Conservation (phyloP, 2,888 invertebrate species). For the Tigriopus californicus region DNA sequence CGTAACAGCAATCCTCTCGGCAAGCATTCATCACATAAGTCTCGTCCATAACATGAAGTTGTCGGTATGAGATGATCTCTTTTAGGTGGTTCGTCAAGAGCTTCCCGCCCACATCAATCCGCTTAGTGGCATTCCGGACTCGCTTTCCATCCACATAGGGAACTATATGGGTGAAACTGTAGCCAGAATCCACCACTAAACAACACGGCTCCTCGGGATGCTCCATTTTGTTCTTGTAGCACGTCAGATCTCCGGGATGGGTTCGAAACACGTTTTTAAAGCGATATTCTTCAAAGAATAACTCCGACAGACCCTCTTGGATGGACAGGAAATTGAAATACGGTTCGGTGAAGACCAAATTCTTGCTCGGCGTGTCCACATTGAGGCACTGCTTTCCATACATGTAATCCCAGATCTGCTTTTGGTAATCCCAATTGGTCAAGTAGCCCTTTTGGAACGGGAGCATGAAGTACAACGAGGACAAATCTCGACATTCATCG, state of each 20-base stretch:
- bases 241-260: slow-evolving; percentile 29
- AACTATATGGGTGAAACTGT: slow-evolving; percentile 82
- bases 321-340: slow-evolving; percentile 76
- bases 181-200: slow-evolving; percentile 79
- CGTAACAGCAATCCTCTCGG: slow-evolving; percentile 92
- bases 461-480: slow-evolving; percentile 77
- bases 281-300: slow-evolving; percentile 93
- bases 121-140: slow-evolving; percentile 45
- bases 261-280: slow-evolving; percentile 59
- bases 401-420: slow-evolving; percentile 86
- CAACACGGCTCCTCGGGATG: slow-evolving; percentile 40
- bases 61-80: slow-evolving; percentile 82
- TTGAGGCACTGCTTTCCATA: slow-evolving; percentile 68
- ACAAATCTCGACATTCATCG: slow-evolving; percentile 86
- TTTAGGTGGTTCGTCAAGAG: slow-evolving; percentile 91
- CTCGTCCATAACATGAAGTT: slow-evolving; percentile 95
- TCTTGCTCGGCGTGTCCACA: slow-evolving; percentile 53
- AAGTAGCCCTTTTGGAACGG: slow-evolving; percentile 69
- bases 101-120: slow-evolving; percentile 93
- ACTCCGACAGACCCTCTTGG: slow-evolving; percentile 83
- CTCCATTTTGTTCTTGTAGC: slow-evolving; percentile 22
- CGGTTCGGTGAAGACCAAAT: slow-evolving; percentile 78
- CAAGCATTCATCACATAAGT: slow-evolving; percentile 72
- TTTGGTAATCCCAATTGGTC: slow-evolving; percentile 88
- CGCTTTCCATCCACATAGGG: slow-evolving; percentile 68